Evolutionary conservation across 1,140 invertebrate species (phyloP), one percentile per base, ranked within the genome.

Genomic region (Sminthurinus signatus): DNA sequence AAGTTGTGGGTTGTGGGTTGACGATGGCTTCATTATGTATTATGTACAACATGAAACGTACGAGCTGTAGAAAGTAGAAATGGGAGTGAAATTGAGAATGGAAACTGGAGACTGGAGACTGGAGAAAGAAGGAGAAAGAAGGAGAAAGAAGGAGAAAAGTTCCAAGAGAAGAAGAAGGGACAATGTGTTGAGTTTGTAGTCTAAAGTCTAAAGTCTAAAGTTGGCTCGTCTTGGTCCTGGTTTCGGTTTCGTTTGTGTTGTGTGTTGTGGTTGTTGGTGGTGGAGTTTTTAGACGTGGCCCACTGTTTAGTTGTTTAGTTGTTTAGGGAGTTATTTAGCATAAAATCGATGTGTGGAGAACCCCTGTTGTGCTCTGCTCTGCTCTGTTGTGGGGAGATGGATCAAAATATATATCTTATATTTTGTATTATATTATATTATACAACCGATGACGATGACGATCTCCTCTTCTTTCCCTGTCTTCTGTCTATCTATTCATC

Each of bases 281-380:
- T 12, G 10, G 39, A 42, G n/a, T n/a, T n/a, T n/a, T n/a, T 21
- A n/a, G 5, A 48, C n/a, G 19, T 25, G 17, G 17, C 17, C 44
- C 44, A 48, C 44, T 48, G 44, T 48, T 48, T 48, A 42, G 39
- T 19, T 48, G 44, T 48, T 48, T 21, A 48, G 44, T 36, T 36
- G 32, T 36, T 15, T 36, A 15, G 32, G 19, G 55, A 60, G 61
- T 68, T 68, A 62, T 68, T 68, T 68, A 68, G 65, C 65, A 68
- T 68, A 68, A 68, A 68, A 68, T 68, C 65, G 65, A 68, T 68
- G 56, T 62, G 52, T 50, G 31, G 54, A 54, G 27, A 23, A 44
- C 61, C 54, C 61, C 55, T 64, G 54, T 39, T 43, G 63, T 55
- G 51, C 28, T 50, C 21, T 29, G 32, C 42, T 62, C 36, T 50